Base-by-base conservation (phyloP, 1,140 invertebrate genomes). In the Ridgeia piscesae region DNA sequence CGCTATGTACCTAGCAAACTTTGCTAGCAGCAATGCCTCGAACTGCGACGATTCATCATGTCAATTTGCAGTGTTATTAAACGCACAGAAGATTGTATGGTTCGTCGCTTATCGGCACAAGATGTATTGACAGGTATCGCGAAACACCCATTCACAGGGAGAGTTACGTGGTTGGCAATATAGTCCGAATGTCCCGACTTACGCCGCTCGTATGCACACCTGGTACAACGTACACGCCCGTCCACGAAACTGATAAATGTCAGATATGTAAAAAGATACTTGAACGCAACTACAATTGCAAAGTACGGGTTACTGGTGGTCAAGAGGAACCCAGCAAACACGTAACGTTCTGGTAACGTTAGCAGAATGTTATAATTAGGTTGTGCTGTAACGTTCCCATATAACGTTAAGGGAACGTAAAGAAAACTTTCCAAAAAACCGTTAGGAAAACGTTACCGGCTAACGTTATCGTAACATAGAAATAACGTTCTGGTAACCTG, bases 221-320 rank as follows among this genome's bases (percentile, higher is more conserved):
- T 35, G 33, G 21, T 35, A 42, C 91, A 91, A 48, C 35, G 91
- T 17, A 35, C 34, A 91, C 34, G 91, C 33, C 91, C 91, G 11
- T 91, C 91, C 48, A 34, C 31, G 17, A 91, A 91, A 33, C n/a
- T 91, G 48, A 91, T 8, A 6, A 91, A 91, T 35, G 34, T 91
- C 8, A 35, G 42, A 91, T 8, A 50, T 31, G 27, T 91, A 9
- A 91, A 91, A n/a, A 34, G 91, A 35, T 91, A 6, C 42, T 48
- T 91, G 34, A 33, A 91, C 17, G 91, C 48, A 9, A 31, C 34
- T 35, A 91, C 34, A 33, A 91, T 48, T 35, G 91, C 91, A 4
- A 91, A 91, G 48, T 0, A 91, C 48, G 91, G 91, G 34, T 48
- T 91, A 48, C 34, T 91, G 33, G 91, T 91, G 21, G 91, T 91